Base-by-base conservation (phyloP, 1,140 invertebrate genomes). In the Drosophila willistoni region DNA sequence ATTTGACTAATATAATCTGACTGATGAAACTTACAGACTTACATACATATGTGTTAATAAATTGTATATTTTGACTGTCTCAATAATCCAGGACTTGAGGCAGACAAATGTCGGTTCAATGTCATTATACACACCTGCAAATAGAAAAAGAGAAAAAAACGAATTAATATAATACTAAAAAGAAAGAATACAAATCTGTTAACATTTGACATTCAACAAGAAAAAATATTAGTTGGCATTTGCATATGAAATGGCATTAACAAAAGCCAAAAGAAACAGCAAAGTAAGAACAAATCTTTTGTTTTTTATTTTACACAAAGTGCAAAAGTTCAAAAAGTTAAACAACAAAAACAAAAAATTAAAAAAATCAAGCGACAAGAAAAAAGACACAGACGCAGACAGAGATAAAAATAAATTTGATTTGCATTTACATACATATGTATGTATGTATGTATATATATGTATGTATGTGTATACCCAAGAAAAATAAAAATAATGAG, bases 1-100 rank as follows among this genome's bases (percentile, higher is more conserved):
- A 41, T 54, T 56, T 55, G 22, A 19, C 42, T 65, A 29, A 65
- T 33, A 39, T 17, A 65, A 44, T 65, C 61, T 76, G 39, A 44
- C 34, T 29, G 33, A 76, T 64, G 4, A 12, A 39, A 39, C 36
- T 39, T 39, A 39, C 36, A 39, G 12, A 77, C 36, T 59, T 64
- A 81, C 76, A 71, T 71, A 72, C 55, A 68, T 54, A 72, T 62
- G 17, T 51, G 17, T 51, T 51, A 3, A 51, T 29, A 12, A 22
- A 51, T 22, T 51, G 9, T 47, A 51, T 22, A 22, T 22, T 22
- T 51, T 84, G 73, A 70, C 87, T 82, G 77, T 80, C 87, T 90
- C 87, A 90, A 90, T 90, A 90, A 90, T 90, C 87, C 87, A 90
- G 87, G 87, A 90, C 87, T 90, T 90, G 87, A 90, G 87, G 84